Base-by-base conservation (phyloP, 2,888 invertebrate species). In the Drosophila infuscata region DNA sequence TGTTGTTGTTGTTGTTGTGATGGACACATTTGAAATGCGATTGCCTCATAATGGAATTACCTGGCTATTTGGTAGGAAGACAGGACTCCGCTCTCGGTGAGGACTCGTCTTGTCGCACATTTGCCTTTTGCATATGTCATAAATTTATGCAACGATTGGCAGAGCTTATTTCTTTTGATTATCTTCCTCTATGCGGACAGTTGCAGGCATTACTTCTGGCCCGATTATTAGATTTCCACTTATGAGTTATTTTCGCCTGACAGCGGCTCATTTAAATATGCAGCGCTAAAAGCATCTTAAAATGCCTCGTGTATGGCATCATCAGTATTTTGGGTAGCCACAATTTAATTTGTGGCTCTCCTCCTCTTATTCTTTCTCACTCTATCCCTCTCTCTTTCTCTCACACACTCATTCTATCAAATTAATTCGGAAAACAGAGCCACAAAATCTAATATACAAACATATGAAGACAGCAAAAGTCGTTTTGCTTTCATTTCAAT, bases 131-230 rank as follows among this genome's bases (percentile, higher is more conserved):
- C 81, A 87, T 76, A 80, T 87, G 84, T 74, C 84, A 87, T 82
- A 78, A 75, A 84, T 81, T 87, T 76, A 80, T 84, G 80, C 76
- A 74, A 84, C 89, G 85, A 84, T 89, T 87, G 84, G 76, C 70
- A 78, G 82, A 78, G 78, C 80, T 78, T 68, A 89, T 89, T 87
- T 84, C 80, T 84, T 86, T 89, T 87, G 74, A 75, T 74, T 66
- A 58, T 52, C 12, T 41, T 68, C 8, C 38, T 2, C 25, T n/a
- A 12, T 20, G 25, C 49, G 43, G 57, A 51, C 51, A 63, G 48
- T 48, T 49, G n/a, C 29, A 43, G 25, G 57, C 60, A 54, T 57
- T 73, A 68, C 61, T 59, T 63, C 66, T 58, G 46, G 59, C 52
- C 69, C 63, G 60, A 62, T 74, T 82, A 83, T 82, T 83, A 74